Base-by-base conservation (phyloP, 1,140 invertebrate genomes). In the Brachionus manjavacas region DNA sequence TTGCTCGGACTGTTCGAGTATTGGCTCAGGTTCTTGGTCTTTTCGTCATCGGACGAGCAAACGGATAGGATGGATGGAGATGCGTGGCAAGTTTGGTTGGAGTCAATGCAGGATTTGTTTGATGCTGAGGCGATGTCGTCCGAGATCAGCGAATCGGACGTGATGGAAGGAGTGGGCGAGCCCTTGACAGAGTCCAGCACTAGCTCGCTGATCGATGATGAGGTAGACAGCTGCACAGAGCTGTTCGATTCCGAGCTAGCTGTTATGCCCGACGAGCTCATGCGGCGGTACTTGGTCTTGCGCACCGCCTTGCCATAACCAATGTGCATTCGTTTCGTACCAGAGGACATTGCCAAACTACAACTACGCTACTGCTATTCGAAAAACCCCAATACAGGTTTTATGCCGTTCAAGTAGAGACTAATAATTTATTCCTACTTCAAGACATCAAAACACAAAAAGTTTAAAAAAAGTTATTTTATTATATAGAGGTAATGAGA, bases 341-440 rank as follows among this genome's bases (percentile, higher is more conserved):
- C 41, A 11, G 72, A 41, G 12, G 70, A 74, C 70, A 74, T 74
- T 41, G 14, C 25, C 31, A 31, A 31, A 39, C 66, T 68, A 68
- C 20, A 68, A 16, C 66, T 68, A 68, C 66, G n/a, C 25, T 31
- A 68, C 25, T n/a, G 7, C 66, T 68, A 68, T 16, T 23, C 31
- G 4, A n/a, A 14, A 31, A 31, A 68, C 66, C 66, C 23, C 4
- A 16, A 68, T 31, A 35, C n/a, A 68, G 52, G 52, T 68, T 68
- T 64, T 64, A 7, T 64, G 23, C 12, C 3, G 12, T 68, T 68
- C 8, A 11, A 41, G 20, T 39, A 20, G n/a, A 35, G 68, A 72
- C 68, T 35, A 72, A 72, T 72, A 72, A 72, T 72, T 72, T 72
- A 72, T 72, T 72, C 68, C 68, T 72, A 72, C 52, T 72, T 72